Evolutionary conservation across 2,888 invertebrate species (phyloP), one percentile per base, ranked within the genome.

Genomic region (Heliconius aoede): DNA sequence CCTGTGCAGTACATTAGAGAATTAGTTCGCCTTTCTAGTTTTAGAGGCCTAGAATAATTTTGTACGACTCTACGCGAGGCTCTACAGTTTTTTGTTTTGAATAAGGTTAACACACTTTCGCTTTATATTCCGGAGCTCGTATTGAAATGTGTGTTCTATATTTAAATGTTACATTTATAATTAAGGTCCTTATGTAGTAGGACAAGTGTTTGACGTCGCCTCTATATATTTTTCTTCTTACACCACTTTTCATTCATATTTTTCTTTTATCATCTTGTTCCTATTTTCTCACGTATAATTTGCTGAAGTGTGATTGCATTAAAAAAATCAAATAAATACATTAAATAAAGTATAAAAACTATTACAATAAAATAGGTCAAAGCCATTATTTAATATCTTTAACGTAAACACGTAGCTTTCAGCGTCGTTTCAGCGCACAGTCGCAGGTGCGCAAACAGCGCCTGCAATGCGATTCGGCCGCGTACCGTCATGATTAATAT

Each of bases 401-500:
- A n/a, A 62, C 30, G 64, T 30, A 69, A 69, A 69, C 51, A 69
- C 32, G 64, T 30, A 65, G 71, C 65, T 15, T n/a, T 26, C 55
- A 68, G 58, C 67, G 40, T 69, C 30, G 68, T n/a, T 24, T n/a
- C 55, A 74, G 58, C 67, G 40, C 55, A 55, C 51, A 51, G 69
- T 13, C 51, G 68, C 79, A 77, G 77, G 77, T 79, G 79, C 28
- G 71, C 79, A 79, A 79, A 79, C 67, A 77, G 71, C 64, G 74
- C 40, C 77, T 58, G 72, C 74, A 75, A 73, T 73, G 73, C 73
- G 69, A 73, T 62, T 73, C 71, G 62, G 68, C 62, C 26, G 55
- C 36, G 69, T 71, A 71, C 28, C 73, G 40, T 68, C 24, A 71
- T 73, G 72, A 75, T 74, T 76, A 68, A 76, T 64, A 68, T 68